Evolutionary conservation across 1,140 invertebrate species (phyloP), one percentile per base, ranked within the genome.

Genomic region (Trichomalopsis sarcophagae): DNA sequence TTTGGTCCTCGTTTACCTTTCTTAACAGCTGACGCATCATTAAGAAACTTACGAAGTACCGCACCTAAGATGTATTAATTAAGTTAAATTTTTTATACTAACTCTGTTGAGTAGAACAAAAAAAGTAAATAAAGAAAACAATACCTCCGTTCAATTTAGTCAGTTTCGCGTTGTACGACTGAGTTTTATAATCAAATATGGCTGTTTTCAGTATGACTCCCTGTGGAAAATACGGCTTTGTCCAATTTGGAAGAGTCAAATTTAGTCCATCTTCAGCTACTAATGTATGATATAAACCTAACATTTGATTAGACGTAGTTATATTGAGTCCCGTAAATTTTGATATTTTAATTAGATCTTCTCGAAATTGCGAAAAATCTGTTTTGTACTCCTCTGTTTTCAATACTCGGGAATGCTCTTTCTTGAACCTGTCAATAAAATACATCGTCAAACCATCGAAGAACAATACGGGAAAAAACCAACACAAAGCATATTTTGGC

Each of bases 1-100:
- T 95, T 95, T n/a, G 93, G 91, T 27, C 86, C 23, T 14, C 0
- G 71, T 0, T 71, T 66, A 9, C 30, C n/a, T n/a, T 83, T 2
- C 13, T 66, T 76, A 0, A 82, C 81, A 2, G 30, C 3, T 3
- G 62, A 75, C 27, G 89, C 84, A 30, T 89, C 89, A 0, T 89
- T 83, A 7, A 89, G 84, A 10, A 89, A 84, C 17, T 55, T 86
- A 23, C 79, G 88, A 11, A 90, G 71, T 33, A 89, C 84, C 86
- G 84, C 75, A 2, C 82, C 82, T 83, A 23, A 50, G 14, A 79
- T 2, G 17, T 50, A 79, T n/a, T 30, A 0, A 33, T 36, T 3
- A 40, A 7, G 40, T n/a, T 17, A 21, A 55, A 55, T 17, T 3
- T 62, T 62, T 6, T n/a, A 7, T 1, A n/a, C 55, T 21, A 36